These are phyloP conservation scores for Trichopoda pennipes DNA, from an alignment of 2,888 invertebrate genomes.

Conservation along the genomic window DNA sequence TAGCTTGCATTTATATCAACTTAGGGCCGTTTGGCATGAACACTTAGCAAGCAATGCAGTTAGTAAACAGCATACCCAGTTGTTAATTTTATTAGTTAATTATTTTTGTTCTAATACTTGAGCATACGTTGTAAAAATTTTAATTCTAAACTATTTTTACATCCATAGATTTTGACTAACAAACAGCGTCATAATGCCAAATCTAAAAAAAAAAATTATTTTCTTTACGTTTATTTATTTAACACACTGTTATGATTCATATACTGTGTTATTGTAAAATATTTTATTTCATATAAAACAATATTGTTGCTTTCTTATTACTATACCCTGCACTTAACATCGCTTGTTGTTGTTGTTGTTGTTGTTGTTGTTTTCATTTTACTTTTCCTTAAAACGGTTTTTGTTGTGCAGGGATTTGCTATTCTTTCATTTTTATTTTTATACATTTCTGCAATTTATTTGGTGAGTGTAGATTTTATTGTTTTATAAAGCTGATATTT, in stretches of 20 bases:
- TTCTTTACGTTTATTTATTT: constrained; percentile 7
- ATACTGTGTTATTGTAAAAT: constrained; percentile 2
- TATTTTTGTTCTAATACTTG: too few species aligned
- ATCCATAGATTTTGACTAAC: too few species aligned
- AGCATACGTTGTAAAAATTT: too few species aligned
- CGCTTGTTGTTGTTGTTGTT: too few species aligned
- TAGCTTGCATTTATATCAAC: too few species aligned
- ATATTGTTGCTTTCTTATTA: constrained; percentile 24
- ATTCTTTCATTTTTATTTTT: constrained; percentile 39
- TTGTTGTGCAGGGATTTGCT: constrained; percentile 33
- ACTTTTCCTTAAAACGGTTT: background rate
- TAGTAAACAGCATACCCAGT: too few species aligned
- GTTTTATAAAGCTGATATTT: constrained; percentile 49
- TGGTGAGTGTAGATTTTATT: constrained; percentile 61
- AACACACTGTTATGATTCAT: background rate
- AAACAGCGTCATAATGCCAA: background rate
- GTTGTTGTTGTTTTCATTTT: background rate
- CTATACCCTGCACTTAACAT: constrained; percentile 1
- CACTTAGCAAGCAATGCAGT: too few species aligned
- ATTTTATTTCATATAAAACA: constrained; percentile 15
- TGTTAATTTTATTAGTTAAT: too few species aligned
- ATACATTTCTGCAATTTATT: constrained; percentile 48
- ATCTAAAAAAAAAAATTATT: background rate
- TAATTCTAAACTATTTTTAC: too few species aligned
- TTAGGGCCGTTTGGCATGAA: too few species aligned